Evolutionary conservation across 2,797 vertebrate species (phyloP).

Genomic region (Gymnothorax javanicus): DNA sequence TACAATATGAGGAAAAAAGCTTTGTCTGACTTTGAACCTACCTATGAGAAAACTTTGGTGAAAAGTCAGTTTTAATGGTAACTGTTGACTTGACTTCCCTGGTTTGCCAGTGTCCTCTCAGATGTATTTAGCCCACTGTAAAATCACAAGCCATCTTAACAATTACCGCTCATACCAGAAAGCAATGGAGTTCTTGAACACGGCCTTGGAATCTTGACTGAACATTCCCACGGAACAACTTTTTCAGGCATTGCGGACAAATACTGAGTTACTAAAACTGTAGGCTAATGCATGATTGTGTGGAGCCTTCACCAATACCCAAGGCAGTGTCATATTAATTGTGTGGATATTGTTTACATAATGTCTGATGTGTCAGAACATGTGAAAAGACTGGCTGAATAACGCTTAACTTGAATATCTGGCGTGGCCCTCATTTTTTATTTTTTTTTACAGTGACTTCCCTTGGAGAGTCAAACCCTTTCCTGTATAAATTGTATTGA

Average conservation of each 20-base stretch:
- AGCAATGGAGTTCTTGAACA: no score
- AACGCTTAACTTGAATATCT: constrained; percentile 40
- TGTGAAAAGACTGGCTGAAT: constrained; percentile 56
- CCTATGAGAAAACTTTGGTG: no score
- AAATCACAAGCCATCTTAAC: no score
- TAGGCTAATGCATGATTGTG: no score
- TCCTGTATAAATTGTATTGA: constrained; percentile 48
- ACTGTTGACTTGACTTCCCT: not conserved
- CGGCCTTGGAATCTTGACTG: no score
- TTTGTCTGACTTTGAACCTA: no score
- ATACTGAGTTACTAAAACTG: no score
- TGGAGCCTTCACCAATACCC: constrained; percentile 39
- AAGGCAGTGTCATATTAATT: constrained; percentile 20
- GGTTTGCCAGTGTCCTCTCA: not conserved
- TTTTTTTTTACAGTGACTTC: not conserved
- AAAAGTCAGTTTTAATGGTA: not conserved
- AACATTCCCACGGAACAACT: no score
- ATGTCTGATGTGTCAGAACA: not conserved
- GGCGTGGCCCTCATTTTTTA: not conserved
- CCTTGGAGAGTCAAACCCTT: constrained; percentile 44
- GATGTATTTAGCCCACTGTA: not conserved
- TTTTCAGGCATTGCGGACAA: no score
- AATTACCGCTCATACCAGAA: no score
- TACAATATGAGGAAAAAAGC: no score
- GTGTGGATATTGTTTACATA: not conserved